Evolutionary conservation across 2,113 vertebrate genomes (phyloP).

Genomic region (Sander lucioperca): DNA sequence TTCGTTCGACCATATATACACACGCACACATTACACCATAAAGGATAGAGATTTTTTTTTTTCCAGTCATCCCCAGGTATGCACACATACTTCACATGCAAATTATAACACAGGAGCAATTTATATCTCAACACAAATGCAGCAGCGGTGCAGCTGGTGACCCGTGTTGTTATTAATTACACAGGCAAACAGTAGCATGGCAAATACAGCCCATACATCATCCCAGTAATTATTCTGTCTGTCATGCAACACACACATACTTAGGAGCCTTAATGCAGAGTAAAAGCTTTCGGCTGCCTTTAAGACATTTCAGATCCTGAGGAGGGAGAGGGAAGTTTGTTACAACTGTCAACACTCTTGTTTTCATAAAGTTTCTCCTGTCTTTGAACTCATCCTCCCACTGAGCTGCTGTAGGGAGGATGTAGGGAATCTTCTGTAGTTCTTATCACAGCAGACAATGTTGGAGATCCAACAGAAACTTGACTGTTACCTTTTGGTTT

Average conservation of each 20-base stretch:
- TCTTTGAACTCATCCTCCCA: slow-evolving; percentile 7
- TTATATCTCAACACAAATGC: not conserved
- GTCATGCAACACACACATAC: not conserved
- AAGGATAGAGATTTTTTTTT: not conserved
- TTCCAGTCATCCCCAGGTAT: not conserved
- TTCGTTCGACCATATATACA: not conserved
- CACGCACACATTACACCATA: not conserved
- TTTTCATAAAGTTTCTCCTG: not conserved
- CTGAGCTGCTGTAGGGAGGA: not conserved
- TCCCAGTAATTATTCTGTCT: slow-evolving; percentile 20
- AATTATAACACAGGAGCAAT: not conserved
- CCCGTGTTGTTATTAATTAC: slow-evolving; percentile 31
- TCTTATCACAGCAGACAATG: not conserved
- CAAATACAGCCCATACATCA: slow-evolving; percentile 33
- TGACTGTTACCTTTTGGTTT: not conserved
- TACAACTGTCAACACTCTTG: not conserved
- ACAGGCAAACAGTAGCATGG: slow-evolving; percentile 2
- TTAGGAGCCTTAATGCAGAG: not conserved
- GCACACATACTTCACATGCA: slow-evolving; percentile 12
- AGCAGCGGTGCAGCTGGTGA: not conserved
- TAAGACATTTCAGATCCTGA: not conserved
- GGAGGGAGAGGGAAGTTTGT: slow-evolving; percentile 3
- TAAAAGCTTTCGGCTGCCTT: not conserved
- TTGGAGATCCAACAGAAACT: not conserved
- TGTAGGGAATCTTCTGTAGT: not conserved